Evolutionary conservation across 2,888 invertebrate genomes (phyloP).

Genomic region (Hydrotaea cyrtoneurina): DNA sequence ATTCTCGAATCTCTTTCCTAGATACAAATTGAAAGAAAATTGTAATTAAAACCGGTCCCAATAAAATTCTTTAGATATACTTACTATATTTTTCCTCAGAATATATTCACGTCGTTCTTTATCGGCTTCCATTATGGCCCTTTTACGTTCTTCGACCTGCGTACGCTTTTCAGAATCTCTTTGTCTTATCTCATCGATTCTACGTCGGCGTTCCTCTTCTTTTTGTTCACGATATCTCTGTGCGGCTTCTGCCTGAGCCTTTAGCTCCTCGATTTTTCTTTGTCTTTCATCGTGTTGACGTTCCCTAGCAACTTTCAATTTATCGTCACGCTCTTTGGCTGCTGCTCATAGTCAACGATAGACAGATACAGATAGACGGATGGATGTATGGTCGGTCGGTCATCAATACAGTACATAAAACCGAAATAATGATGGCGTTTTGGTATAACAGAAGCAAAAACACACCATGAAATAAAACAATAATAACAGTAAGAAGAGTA

Average conservation of each 20-base stretch:
- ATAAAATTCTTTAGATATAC: constrained; percentile 19
- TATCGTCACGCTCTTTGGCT: constrained; percentile 83
- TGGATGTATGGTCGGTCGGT: constrained; percentile 32
- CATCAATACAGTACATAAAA: constrained; percentile 21
- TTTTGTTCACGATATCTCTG: constrained; percentile 94
- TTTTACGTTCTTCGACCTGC: constrained; percentile 93
- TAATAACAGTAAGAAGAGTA: constrained; percentile 39
- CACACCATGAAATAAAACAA: constrained; percentile 42
- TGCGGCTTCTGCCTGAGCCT: constrained; percentile 93
- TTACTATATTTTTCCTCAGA: constrained; percentile 88
- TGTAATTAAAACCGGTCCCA: constrained; percentile 5
- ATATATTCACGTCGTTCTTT: constrained; percentile 92
- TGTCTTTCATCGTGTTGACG: constrained; percentile 94
- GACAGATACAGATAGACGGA: not conserved
- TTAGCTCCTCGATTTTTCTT: constrained; percentile 93
- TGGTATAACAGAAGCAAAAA: constrained; percentile 44
- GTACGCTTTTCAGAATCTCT: constrained; percentile 88
- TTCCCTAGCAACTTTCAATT: constrained; percentile 89
- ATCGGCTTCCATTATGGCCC: constrained; percentile 94
- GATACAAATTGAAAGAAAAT: constrained; percentile 16
- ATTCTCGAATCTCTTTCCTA: constrained; percentile 89
- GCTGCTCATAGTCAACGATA: constrained; percentile 50
- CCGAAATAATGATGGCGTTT: constrained; percentile 1
- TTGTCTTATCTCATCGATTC: constrained; percentile 90
- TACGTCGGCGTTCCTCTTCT: constrained; percentile 90